Base-by-base conservation (phyloP, 2,797 vertebrate genomes). In the Semaprochilodus insignis region DNA sequence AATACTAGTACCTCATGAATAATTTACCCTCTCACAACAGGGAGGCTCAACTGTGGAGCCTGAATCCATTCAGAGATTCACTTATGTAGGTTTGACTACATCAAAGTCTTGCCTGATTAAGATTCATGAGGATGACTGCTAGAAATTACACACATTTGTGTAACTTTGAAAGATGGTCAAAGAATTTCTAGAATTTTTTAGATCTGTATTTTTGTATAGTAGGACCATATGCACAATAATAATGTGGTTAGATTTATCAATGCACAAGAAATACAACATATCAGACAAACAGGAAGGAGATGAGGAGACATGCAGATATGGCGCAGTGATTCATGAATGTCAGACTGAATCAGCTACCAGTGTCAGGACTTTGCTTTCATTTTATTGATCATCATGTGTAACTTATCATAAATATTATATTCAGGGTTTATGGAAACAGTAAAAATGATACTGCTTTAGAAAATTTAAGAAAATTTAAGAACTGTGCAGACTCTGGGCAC, bases 1-100 rank as follows among this genome's bases (percentile, higher is more conserved):
- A 55, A 57, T 44, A 65, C 52, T 76, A 59, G 23, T 70, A 74
- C 76, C 36, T 74, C 34, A 67, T 79, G 34, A 83, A 80, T 83
- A 74, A 55, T 80, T 54, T 80, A 75, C 72, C 44, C 21, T 44
- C 34, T 16, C 55, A 75, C 73, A 76, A 76, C 36, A 76, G 55
- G 21, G n/a, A 77, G 16, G 74, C 74, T 75, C 74, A 60, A 23
- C 27, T 62, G 55, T 62, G 55, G 59, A 70, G 66, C 31, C 52
- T 21, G 51, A 63, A 34, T 62, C 23, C 54, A 21, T 76, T 81
- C 4, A 71, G 25, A 14, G 44, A 77, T 70, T 31, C 55, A 82
- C 69, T 82, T 52, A 31, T 27, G n/a, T 54, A 62, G 74, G 73
- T 82, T 70, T 62, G 48, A 2, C 40, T 69, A 60, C 17, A 75